Conservation (phyloP, 2,797 vertebrate species). For the Sebastes itinus region DNA sequence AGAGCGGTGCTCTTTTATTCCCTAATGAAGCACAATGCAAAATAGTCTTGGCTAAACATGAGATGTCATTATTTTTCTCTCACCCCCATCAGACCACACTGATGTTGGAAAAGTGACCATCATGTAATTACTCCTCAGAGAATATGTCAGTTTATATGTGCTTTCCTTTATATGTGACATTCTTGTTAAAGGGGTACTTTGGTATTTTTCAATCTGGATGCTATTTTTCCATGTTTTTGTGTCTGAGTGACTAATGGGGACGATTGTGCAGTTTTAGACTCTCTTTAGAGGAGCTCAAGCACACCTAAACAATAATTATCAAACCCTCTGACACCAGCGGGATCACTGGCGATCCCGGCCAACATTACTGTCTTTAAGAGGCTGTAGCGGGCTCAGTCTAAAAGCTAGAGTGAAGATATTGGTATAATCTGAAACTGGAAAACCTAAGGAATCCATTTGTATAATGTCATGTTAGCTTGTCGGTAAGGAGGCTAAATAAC, state of each 20-base stretch:
- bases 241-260: not conserved
- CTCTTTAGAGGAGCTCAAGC: too few relatives aligned
- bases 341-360: too few relatives aligned
- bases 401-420: too few relatives aligned
- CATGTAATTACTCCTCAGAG: not conserved
- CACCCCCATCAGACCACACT: not conserved
- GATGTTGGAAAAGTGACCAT: not conserved
- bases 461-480: too few relatives aligned
- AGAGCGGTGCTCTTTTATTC: not conserved
- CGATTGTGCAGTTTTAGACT: not conserved
- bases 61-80: not conserved
- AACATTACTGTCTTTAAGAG: too few relatives aligned
- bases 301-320: too few relatives aligned
- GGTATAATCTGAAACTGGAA: too few relatives aligned
- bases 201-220: not conserved
- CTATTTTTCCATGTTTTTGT: not conserved
- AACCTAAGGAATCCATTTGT: too few relatives aligned
- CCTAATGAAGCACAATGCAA: constrained; percentile 4
- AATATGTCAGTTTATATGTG: not conserved
- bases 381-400: too few relatives aligned
- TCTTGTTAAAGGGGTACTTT: not conserved
- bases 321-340: too few relatives aligned
- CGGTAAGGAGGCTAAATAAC: too few relatives aligned
- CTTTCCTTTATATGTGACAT: not conserved
- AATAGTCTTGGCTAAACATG: not conserved